These are phyloP conservation scores for Cinclus cinclus DNA, from an alignment of 2,113 vertebrate species.

Conservation along the genomic window DNA sequence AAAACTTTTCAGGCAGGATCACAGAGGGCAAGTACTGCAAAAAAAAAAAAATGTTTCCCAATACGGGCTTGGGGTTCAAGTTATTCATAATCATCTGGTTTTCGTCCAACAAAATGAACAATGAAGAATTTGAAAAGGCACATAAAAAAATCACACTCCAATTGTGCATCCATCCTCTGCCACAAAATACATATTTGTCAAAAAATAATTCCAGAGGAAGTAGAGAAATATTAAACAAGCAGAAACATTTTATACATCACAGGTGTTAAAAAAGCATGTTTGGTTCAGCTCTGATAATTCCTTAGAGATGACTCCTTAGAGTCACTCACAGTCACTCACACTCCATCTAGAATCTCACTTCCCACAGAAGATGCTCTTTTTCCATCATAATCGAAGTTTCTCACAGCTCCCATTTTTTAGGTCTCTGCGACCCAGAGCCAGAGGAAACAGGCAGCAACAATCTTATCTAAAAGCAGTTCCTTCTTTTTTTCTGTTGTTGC, in stretches of 20 bases:
- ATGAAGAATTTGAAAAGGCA: neutral
- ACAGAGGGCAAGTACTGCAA: neutral
- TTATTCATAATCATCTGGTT: neutral
- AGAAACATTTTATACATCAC: neutral
- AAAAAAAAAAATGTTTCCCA: neutral
- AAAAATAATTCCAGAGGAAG: neutral
- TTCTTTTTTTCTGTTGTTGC: neutral
- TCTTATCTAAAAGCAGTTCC: neutral
- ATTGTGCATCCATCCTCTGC: fast-evolving
- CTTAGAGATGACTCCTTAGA: neutral
- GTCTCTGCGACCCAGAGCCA: neutral
- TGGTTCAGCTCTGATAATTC: neutral
- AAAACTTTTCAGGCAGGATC: neutral
- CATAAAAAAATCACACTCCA: neutral
- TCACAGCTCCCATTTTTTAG: neutral
- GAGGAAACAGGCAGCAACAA: neutral
- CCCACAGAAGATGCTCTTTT: neutral
- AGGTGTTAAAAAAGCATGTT: neutral
- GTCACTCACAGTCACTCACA: neutral
- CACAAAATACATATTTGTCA: neutral
- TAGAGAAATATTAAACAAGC: neutral
- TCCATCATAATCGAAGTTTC: neutral
- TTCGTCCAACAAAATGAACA: neutral
- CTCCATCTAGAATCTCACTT: neutral
- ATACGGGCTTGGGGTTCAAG: neutral